Conservation (phyloP, 2,888 invertebrate species). For the Venusia cambrica region DNA sequence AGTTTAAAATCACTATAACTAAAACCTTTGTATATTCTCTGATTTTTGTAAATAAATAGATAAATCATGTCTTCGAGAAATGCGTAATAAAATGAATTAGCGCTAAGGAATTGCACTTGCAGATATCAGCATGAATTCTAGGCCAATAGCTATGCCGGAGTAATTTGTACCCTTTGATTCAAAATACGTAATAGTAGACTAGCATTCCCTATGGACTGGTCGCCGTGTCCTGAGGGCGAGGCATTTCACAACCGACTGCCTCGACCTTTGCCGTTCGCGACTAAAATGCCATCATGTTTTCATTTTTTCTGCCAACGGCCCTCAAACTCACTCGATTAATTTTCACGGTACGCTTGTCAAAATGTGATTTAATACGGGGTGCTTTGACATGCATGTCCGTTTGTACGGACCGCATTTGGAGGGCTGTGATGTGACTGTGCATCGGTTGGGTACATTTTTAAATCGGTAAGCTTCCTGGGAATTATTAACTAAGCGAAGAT, state of each 20-base stretch:
- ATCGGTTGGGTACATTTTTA: constrained; percentile 27
- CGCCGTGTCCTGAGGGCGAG: constrained; percentile 51
- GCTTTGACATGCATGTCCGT: constrained; percentile 64
- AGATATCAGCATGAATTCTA: no score
- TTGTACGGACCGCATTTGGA: constrained; percentile 37
- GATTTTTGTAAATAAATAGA: no score
- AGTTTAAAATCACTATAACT: no score
- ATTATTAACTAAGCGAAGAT: no score
- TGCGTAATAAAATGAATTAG: no score
- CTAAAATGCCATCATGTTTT: constrained; percentile 76
- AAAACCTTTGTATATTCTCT: no score
- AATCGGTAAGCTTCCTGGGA: no score
- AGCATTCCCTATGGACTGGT: constrained; percentile 51
- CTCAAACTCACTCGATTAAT: constrained; percentile 77
- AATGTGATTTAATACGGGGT: constrained; percentile 75
- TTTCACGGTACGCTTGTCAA: constrained; percentile 81
- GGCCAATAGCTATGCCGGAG: no score
- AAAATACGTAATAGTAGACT: constrained; percentile 24
- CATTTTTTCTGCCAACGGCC: constrained; percentile 57
- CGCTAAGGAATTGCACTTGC: no score
- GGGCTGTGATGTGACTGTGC: constrained; percentile 27
- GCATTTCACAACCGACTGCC: constrained; percentile 74
- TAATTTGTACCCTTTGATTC: constrained; percentile 16
- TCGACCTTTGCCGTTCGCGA: constrained; percentile 75
- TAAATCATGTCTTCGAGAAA: no score